Percentiles rank a stretch among this genome's conserved stretches.
Evolutionary conservation across 1,140 invertebrate genomes (phyloP).

Genomic region (Anoplophora glabripennis): DNA sequence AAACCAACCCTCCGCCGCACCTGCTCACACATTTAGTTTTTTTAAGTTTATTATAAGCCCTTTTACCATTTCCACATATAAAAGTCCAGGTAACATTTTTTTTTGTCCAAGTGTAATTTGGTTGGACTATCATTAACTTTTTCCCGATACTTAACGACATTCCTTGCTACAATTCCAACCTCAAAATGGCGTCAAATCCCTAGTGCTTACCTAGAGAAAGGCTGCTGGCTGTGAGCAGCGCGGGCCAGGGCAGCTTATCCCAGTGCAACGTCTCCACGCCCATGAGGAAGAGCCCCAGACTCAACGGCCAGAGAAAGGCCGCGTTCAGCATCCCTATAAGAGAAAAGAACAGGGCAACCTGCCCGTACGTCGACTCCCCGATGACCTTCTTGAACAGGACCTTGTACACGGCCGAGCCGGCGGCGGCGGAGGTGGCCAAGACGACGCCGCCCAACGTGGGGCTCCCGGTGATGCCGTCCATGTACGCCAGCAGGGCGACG

Average conservation of each 20-base stretch:
- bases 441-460: conserved; percentile 88
- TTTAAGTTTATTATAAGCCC: too few relatives aligned
- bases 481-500: conserved; percentile 89
- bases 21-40: too few relatives aligned
- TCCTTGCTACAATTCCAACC: too few relatives aligned
- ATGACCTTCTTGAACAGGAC: conserved; percentile 57
- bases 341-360: conserved; percentile 84
- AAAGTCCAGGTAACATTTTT: too few relatives aligned
- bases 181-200: neutral
- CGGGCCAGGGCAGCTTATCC: conserved; percentile 76
- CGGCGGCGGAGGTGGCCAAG: conserved; percentile 82
- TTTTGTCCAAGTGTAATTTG: too few relatives aligned
- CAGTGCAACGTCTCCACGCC: conserved; percentile 77
- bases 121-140: too few relatives aligned
- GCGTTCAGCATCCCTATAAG: conserved; percentile 81
- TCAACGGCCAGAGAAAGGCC: conserved; percentile 81
- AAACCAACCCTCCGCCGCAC: too few relatives aligned
- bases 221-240: conserved; percentile 71
- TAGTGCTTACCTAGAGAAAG: conserved; percentile 67
- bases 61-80: too few relatives aligned
- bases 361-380: conserved; percentile 84
- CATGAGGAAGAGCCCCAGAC: conserved; percentile 78
- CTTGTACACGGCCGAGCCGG: conserved; percentile 89
- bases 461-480: conserved; percentile 90
- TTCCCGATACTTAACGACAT: too few relatives aligned